phyloP scores from a whole-genome alignment of 2,797 vertebrate genomes.

The Scolopax bukidnonensis region DNA sequence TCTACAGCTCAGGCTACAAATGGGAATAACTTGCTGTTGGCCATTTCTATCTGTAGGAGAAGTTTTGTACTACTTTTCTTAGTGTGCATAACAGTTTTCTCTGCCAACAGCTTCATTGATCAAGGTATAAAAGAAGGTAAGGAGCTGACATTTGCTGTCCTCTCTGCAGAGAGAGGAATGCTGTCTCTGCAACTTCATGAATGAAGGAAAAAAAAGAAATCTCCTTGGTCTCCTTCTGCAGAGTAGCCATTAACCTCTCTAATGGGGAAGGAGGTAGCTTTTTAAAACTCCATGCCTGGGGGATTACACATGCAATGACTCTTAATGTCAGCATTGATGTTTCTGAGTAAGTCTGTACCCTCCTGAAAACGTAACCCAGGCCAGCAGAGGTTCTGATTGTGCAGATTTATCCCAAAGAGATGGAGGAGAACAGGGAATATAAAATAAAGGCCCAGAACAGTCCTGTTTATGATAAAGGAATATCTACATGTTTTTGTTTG shows the following conservation, averaged over 20 bases:
- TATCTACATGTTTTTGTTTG: background rate
- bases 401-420: background rate
- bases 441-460: background rate
- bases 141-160: background rate
- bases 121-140: background rate
- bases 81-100: background rate
- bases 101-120: constrained; percentile 10
- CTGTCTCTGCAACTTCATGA: background rate
- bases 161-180: background rate
- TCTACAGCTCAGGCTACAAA: background rate
- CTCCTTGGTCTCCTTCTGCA: background rate
- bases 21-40: background rate
- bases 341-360: background rate
- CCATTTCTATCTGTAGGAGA: background rate
- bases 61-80: background rate
- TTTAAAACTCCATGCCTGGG: background rate
- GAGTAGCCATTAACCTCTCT: background rate
- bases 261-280: background rate
- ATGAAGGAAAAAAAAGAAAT: background rate
- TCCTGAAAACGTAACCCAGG: background rate
- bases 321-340: background rate
- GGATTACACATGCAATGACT: background rate
- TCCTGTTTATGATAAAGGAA: background rate
- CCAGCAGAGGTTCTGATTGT: background rate
- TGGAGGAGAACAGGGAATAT: background rate